phyloP scores from a whole-genome alignment of 2,888 invertebrate genomes.

The Parnassius glacialis region DNA sequence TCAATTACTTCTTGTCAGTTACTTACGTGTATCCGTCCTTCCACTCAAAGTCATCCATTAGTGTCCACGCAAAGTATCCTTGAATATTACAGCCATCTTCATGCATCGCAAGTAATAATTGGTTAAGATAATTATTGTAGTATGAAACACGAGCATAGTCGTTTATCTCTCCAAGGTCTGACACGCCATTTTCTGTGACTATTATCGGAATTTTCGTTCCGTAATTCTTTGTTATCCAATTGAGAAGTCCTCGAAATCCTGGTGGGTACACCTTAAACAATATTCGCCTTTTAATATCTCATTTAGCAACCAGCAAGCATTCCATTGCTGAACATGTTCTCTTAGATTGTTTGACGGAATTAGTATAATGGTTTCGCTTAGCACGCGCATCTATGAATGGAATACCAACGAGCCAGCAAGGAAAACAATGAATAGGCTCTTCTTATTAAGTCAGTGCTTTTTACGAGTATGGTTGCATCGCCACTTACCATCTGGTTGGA shows the following conservation, averaged over 20 bases:
- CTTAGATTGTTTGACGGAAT: too few relatives aligned
- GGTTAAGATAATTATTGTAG: conserved; percentile 69
- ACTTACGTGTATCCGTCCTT: conserved; percentile 68
- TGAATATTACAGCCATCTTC: conserved; percentile 66
- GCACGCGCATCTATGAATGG: too few relatives aligned
- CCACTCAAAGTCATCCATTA: conserved; percentile 85
- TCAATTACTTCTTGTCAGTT: background rate
- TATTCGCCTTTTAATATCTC: background rate
- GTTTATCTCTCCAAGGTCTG: conserved; percentile 66
- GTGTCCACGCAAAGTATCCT: conserved; percentile 82
- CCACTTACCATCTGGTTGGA: too few relatives aligned
- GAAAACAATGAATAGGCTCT: too few relatives aligned
- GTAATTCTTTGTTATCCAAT: conserved; percentile 83
- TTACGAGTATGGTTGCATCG: too few relatives aligned
- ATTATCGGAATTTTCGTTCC: conserved; percentile 78
- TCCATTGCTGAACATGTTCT: too few relatives aligned
- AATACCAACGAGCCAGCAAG: too few relatives aligned
- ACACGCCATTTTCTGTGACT: conserved; percentile 82
- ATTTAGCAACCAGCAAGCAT: too few relatives aligned
- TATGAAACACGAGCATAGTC: conserved; percentile 76
- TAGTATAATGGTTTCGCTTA: too few relatives aligned
- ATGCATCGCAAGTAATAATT: conserved; percentile 59
- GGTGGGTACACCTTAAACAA: conserved; percentile 75
- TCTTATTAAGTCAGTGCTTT: too few relatives aligned
- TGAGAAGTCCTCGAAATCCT: conserved; percentile 83